Percentiles rank a stretch among this genome's conserved stretches.
phyloP scores from a whole-genome alignment of 2,113 vertebrate species.

The Balaeniceps rex region DNA sequence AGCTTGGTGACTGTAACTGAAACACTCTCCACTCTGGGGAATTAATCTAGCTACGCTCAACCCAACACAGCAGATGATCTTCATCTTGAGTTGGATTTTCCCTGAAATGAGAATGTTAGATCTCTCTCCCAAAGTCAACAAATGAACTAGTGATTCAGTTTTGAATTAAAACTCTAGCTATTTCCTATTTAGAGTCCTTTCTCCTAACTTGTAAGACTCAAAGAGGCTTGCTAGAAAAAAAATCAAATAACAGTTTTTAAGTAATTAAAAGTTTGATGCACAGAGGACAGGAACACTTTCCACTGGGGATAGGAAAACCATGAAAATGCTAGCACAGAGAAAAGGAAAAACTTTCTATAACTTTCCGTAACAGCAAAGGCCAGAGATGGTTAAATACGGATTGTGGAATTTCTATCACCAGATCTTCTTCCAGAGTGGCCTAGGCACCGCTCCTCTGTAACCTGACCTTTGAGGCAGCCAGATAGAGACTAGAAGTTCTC shows the following conservation, averaged over 20 bases:
- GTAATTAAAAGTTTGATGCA: accelerated
- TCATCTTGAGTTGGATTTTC: neutral
- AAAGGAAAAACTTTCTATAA: neutral
- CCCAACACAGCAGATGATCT: neutral
- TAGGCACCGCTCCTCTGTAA: accelerated
- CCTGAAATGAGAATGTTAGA: neutral
- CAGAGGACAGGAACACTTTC: neutral
- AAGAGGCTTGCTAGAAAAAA: neutral
- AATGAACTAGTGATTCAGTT: neutral
- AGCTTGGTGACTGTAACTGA: neutral
- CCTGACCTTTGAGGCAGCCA: neutral
- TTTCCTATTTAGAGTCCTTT: neutral
- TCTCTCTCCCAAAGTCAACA: neutral
- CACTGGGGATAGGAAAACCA: neutral
- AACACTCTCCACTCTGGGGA: neutral
- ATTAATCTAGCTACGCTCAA: neutral
- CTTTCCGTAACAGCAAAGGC: neutral
- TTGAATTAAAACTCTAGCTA: neutral
- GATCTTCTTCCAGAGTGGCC: neutral
- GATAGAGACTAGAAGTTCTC: neutral
- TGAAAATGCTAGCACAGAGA: neutral
- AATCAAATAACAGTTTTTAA: neutral
- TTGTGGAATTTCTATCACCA: neutral
- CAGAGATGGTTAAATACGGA: neutral
- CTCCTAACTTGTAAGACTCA: neutral